Percentiles rank a stretch among this genome's conserved stretches.
Conservation (phyloP, 2,113 vertebrate species). For the Panthera leo region DNA sequence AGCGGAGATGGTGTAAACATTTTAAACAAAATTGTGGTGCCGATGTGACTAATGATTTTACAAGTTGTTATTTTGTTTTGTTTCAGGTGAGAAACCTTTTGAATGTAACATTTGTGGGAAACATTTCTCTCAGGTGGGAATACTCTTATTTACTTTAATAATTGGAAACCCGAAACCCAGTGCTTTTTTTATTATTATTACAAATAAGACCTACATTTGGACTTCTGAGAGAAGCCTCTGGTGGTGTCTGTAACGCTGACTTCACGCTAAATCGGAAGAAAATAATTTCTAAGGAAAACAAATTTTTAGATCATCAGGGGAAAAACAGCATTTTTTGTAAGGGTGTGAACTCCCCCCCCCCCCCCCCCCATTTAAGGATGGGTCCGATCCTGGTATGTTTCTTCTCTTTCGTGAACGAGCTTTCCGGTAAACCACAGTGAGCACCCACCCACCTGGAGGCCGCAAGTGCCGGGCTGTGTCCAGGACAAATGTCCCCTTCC, state of each 20-base stretch:
- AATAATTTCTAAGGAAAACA: not conserved
- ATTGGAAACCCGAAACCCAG: slow-evolving; percentile 66
- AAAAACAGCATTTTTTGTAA: not conserved
- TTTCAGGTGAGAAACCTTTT: slow-evolving; percentile 98
- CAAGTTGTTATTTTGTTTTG: slow-evolving; percentile 78
- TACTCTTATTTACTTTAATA: slow-evolving; percentile 79
- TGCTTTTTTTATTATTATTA: slow-evolving; percentile 26
- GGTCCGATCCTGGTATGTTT: not conserved
- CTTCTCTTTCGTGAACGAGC: not conserved
- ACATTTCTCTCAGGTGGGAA: slow-evolving; percentile 97
- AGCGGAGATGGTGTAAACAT: not conserved
- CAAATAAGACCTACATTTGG: slow-evolving; percentile 15
- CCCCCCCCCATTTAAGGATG: not conserved
- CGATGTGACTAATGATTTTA: slow-evolving; percentile 32
- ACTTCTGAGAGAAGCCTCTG: slow-evolving; percentile 17
- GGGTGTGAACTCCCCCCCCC: not conserved
- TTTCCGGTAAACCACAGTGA: not conserved
- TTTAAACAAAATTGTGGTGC: not conserved
- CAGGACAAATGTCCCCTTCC: fast-evolving
- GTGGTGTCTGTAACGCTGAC: not conserved
- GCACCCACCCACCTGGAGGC: not conserved
- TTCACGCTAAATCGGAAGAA: not conserved
- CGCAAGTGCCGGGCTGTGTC: fast-evolving
- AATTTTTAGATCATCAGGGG: not conserved
- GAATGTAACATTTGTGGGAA: slow-evolving; percentile 98